Percentiles rank a stretch among this genome's conserved stretches.
These are phyloP conservation scores for Listronotus bonariensis DNA, from an alignment of 1,140 invertebrate genomes.

Conservation along the genomic window DNA sequence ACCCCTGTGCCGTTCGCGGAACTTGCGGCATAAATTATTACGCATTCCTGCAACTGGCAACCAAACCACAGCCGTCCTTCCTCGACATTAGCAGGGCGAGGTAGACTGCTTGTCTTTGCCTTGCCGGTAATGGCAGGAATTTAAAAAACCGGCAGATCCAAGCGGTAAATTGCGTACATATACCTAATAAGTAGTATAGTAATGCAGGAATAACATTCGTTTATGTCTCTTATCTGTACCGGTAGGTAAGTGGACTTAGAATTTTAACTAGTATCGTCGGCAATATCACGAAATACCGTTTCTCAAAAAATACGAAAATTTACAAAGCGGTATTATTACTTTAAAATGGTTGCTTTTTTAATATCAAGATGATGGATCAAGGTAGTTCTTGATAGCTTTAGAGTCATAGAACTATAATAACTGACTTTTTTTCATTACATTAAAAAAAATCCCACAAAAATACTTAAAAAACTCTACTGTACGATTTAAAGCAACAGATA, in stretches of 20 bases:
- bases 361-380: no score
- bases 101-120: slow-evolving; percentile 4
- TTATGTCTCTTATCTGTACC: background rate
- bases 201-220: background rate
- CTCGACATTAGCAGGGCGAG: slow-evolving; percentile 1
- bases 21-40: background rate
- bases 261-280: slow-evolving; percentile 1
- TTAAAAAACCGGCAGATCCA: background rate
- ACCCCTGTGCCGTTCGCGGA: background rate
- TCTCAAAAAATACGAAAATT: no score
- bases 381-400: no score
- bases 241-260: background rate
- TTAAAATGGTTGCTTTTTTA: no score
- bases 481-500: no score
- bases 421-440: no score
- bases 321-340: no score
- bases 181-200: background rate
- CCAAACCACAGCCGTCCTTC: background rate
- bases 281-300: no score
- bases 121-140: slow-evolving; percentile 3
- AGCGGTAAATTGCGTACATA: background rate
- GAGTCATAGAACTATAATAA: no score
- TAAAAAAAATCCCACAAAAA: no score
- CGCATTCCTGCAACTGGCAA: background rate
- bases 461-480: no score